Conservation (phyloP, 1,140 invertebrate genomes). For the Lamellibrachia luymesi region DNA sequence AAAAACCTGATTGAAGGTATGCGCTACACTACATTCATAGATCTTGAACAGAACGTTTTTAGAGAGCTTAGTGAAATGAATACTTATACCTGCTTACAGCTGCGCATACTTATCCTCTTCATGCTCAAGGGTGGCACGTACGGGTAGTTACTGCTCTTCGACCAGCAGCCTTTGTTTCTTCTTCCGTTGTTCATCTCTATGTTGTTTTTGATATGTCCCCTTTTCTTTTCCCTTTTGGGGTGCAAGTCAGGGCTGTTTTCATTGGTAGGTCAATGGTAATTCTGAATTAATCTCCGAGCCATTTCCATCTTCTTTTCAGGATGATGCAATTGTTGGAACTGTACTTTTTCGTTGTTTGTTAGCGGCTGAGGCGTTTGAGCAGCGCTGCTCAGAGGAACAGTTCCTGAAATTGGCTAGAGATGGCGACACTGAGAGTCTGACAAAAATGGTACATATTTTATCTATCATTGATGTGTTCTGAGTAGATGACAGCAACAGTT, state of each 20-base stretch:
- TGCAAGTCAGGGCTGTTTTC: no score
- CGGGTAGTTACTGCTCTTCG: no score
- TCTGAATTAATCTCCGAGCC: no score
- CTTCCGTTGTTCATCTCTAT: no score
- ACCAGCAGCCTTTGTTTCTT: no score
- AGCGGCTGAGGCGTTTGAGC: constrained; percentile 65
- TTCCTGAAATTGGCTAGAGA: constrained; percentile 65
- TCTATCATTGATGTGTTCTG: neutral
- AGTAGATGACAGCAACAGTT: neutral
- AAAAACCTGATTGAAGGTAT: constrained; percentile 61
- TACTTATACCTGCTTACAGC: neutral
- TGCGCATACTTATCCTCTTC: no score
- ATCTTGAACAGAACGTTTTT: neutral
- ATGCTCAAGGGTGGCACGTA: no score
- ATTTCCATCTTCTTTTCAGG: no score
- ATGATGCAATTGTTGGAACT: neutral
- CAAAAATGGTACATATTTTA: constrained; percentile 59
- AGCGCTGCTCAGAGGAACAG: constrained; percentile 56
- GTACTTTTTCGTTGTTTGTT: constrained; percentile 28
- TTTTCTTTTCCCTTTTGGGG: no score
- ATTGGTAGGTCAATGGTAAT: no score
- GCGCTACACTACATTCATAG: neutral
- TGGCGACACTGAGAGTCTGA: constrained; percentile 62
- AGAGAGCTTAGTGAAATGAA: neutral
- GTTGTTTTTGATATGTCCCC: no score